Evolutionary conservation across 2,113 vertebrate species (phyloP).

Genomic region (Bufo bufo): DNA sequence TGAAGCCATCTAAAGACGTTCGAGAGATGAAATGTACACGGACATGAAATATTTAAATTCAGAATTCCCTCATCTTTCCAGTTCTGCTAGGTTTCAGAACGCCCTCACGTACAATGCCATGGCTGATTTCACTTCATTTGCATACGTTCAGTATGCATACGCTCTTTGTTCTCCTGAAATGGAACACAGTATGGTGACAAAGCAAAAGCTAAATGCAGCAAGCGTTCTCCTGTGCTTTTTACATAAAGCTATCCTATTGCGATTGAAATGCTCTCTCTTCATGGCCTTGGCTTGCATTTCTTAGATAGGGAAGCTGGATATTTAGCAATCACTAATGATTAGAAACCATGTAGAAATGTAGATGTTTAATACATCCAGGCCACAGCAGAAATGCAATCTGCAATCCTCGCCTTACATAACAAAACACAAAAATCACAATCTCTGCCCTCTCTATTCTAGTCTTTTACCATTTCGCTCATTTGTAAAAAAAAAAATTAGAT

Average conservation of each 20-base stretch:
- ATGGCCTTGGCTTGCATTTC: constrained; percentile 41
- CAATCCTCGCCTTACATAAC: constrained; percentile 12
- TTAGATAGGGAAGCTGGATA: constrained; percentile 38
- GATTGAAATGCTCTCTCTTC: constrained; percentile 48
- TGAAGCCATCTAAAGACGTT: constrained; percentile 63
- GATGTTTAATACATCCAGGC: constrained; percentile 36
- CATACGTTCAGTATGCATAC: constrained; percentile 80
- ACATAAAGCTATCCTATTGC: constrained; percentile 53
- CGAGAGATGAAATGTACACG: constrained; percentile 66
- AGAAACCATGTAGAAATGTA: constrained; percentile 31
- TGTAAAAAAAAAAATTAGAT: not conserved
- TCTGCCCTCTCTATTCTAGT: not conserved
- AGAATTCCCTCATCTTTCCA: constrained; percentile 69
- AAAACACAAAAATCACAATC: constrained; percentile 10
- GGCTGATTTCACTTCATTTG: constrained; percentile 87
- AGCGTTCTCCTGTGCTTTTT: constrained; percentile 51
- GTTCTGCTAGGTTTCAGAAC: constrained; percentile 66
- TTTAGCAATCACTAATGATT: constrained; percentile 55
- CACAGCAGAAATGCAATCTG: constrained; percentile 31
- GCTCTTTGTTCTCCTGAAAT: constrained; percentile 83
- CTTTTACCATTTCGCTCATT: not conserved
- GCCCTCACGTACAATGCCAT: constrained; percentile 72
- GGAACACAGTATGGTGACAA: constrained; percentile 71
- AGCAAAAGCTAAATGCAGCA: constrained; percentile 67
- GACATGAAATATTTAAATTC: constrained; percentile 74